phyloP scores from a whole-genome alignment of 2,888 invertebrate genomes.

The Maniola hyperantus region DNA sequence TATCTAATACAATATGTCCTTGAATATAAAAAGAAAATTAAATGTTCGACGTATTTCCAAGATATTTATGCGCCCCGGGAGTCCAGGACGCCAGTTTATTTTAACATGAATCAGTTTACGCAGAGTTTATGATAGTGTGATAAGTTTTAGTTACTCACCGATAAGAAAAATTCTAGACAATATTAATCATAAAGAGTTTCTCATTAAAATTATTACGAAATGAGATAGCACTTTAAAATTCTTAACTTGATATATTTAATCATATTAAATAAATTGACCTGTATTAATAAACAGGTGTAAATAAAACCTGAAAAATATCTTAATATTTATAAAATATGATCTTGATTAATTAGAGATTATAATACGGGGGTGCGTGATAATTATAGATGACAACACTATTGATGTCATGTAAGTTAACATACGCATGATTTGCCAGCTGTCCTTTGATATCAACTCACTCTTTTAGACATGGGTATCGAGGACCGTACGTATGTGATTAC shows the following conservation, averaged over 20 bases:
- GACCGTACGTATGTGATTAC: background rate
- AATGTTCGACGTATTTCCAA: conserved; percentile 71
- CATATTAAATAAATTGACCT: background rate
- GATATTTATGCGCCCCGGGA: conserved; percentile 74
- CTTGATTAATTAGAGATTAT: background rate
- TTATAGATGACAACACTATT: background rate
- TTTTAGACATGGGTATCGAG: background rate
- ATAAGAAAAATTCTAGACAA: conserved; percentile 17
- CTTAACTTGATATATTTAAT: too few species aligned
- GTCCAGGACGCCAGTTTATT: conserved; percentile 49
- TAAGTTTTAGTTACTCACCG: conserved; percentile 15
- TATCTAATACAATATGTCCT: conserved; percentile 79
- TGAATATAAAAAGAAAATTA: conserved; percentile 77
- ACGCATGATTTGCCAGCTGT: conserved; percentile 4
- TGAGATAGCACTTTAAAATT: background rate
- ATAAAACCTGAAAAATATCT: background rate
- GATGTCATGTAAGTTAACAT: background rate
- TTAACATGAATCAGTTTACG: conserved; percentile 22
- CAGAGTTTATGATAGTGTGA: too few species aligned
- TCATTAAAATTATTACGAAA: background rate
- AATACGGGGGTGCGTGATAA: background rate
- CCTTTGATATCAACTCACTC: background rate
- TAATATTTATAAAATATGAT: background rate
- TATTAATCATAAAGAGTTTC: background rate
- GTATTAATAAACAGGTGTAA: background rate